Conservation (phyloP, 1,140 invertebrate species). For the Pogonomyrmex barbatus region DNA sequence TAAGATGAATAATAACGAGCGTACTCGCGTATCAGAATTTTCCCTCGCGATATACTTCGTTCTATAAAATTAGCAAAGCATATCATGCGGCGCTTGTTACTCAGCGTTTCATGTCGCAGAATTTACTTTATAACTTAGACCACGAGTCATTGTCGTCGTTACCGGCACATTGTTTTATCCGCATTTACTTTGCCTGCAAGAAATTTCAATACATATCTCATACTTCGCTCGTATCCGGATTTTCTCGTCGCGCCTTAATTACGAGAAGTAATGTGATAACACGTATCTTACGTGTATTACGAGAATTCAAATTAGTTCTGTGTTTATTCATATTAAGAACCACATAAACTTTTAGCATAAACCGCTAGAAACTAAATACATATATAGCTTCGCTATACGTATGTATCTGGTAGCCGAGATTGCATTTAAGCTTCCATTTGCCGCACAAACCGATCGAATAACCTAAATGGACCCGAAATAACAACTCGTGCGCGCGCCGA, state of each 20-base stretch:
- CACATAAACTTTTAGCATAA: neutral
- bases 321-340: neutral
- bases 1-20: constrained; percentile 58
- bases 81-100: constrained; percentile 48
- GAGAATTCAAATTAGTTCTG: constrained; percentile 12
- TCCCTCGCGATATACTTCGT: constrained; percentile 41
- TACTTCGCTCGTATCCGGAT: neutral
- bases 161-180: constrained; percentile 19
- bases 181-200: constrained; percentile 26
- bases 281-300: neutral
- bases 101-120: constrained; percentile 16
- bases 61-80: constrained; percentile 48
- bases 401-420: neutral
- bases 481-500: constrained; percentile 78
- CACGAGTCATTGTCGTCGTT: constrained; percentile 21
- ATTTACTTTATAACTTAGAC: constrained; percentile 46
- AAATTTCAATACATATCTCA: constrained; percentile 1
- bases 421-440: neutral
- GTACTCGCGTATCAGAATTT: constrained; percentile 59
- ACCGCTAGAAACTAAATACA: neutral
- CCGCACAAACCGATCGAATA: constrained; percentile 42
- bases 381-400: neutral
- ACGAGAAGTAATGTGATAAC: constrained; percentile 4
- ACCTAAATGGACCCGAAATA: constrained; percentile 75
- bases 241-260: neutral